Base-by-base conservation (phyloP, 2,888 invertebrate species). In the Tribolium freemani region DNA sequence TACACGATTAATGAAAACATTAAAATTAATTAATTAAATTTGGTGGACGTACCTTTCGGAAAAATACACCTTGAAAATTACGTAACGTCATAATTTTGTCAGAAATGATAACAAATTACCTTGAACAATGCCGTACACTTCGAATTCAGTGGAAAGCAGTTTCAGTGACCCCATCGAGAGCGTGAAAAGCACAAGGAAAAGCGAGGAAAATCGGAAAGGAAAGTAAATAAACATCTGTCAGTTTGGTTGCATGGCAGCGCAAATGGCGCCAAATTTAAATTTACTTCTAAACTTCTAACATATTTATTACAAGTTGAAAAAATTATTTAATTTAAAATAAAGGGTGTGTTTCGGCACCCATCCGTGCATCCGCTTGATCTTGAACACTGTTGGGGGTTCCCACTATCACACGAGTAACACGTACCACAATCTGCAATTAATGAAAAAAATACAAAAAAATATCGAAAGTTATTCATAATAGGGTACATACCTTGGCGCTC, bases 51-150 rank as follows among this genome's bases (percentile, higher is more conserved):
- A 90, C 91, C 88, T 91, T 91, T 64, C 91, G 84, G 78, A 91
- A 91, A 82, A 91, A 91, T 16, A 91, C 91, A 76, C 90, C 87
- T 50, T 26, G 38, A 26, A 61, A 60, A 51, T 45, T 10, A 53
- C 26, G 21, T 16, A 20, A 53, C 21, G 67, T 50, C 30, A 20
- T 54, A 11, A 50, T 60, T 38, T 38, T 64, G 38, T n/a, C 16
- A 58, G 50, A 63, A 58, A 10, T 16, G 44, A 64, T 53, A 5
- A 51, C 58, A 26, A 67, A 38, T 38, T 88, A 77, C 90, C 90
- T 87, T 91, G 91, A 0, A 91, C 91, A 74, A 85, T 83, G 48
- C 91, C 91, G 79, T 86, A 91, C 38, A 91, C 88, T 85, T 91
- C 91, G 80, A 91, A 91, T 83, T 91, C 90, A 1, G 86, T 81